Conservation (phyloP, 2,113 vertebrate species). For the Puntigrus tetrazona region DNA sequence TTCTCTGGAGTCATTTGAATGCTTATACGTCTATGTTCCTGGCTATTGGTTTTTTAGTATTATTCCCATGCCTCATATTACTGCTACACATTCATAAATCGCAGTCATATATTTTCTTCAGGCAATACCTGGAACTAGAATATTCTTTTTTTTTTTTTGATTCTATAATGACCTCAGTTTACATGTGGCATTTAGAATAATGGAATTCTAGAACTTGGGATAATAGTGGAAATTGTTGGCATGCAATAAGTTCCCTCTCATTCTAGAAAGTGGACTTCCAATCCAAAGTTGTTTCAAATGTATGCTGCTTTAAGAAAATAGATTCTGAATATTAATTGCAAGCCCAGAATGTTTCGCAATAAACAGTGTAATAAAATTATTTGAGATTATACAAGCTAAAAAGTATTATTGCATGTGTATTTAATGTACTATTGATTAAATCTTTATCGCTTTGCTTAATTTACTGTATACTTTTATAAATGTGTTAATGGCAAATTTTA, state of each 20-base stretch:
- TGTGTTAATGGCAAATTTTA: neutral
- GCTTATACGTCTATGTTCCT: neutral
- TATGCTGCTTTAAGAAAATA: neutral
- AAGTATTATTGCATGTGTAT: too few species aligned
- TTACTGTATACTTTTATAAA: neutral
- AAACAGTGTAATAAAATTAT: neutral
- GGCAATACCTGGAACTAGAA: neutral
- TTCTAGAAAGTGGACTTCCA: neutral
- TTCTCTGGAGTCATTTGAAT: constrained; percentile 9
- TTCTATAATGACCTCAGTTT: neutral
- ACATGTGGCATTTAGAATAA: neutral
- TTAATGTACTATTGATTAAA: neutral
- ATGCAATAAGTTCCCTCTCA: neutral
- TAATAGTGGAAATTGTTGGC: neutral
- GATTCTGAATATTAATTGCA: neutral
- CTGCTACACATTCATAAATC: neutral
- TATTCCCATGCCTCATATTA: neutral
- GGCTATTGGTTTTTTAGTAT: neutral
- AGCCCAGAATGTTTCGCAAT: neutral
- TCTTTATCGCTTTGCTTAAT: neutral
- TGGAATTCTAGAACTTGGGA: neutral
- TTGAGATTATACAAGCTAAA: too few species aligned
- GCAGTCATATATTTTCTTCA: neutral
- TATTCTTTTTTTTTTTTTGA: neutral
- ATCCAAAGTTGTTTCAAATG: neutral